Evolutionary conservation across 2,888 invertebrate species (phyloP).

Genomic region (Alviniconcha strummeri): DNA sequence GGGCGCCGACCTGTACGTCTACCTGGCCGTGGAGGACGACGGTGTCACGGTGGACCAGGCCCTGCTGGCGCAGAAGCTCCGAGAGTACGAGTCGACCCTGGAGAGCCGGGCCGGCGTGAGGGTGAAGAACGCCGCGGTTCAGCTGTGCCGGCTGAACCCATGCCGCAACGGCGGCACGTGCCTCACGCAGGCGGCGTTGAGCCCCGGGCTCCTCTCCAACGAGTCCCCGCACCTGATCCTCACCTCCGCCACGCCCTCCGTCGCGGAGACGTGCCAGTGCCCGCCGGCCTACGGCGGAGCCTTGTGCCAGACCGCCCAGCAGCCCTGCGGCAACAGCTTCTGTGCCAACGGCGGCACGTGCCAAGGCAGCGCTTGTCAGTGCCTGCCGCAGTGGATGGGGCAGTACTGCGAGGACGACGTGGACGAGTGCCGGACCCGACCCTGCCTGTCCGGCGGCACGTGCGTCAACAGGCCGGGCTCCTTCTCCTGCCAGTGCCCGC

Average conservation of each 20-base stretch:
- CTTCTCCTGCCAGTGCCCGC: constrained; percentile 60
- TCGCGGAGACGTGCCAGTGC: constrained; percentile 89
- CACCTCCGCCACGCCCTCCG: constrained; percentile 86
- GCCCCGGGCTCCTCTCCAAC: constrained; percentile 69
- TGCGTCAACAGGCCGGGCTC: constrained; percentile 76
- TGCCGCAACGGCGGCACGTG: constrained; percentile 76
- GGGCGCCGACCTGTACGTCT: constrained; percentile 50
- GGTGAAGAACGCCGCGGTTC: constrained; percentile 47
- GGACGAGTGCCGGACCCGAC: constrained; percentile 85
- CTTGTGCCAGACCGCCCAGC: constrained; percentile 88
- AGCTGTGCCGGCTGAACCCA: constrained; percentile 76
- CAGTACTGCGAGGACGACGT: constrained; percentile 58
- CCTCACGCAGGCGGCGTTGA: constrained; percentile 53
- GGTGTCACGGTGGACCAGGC: constrained; percentile 21
- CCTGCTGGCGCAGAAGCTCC: constrained; percentile 36
- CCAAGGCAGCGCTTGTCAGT: constrained; percentile 54
- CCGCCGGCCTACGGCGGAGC: constrained; percentile 93
- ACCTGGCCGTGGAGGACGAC: constrained; percentile 75
- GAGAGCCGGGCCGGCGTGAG: constrained; percentile 52
- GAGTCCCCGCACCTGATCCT: constrained; percentile 88
- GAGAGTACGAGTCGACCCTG: constrained; percentile 43
- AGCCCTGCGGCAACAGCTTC: constrained; percentile 94
- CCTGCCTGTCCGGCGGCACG: constrained; percentile 88
- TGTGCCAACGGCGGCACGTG: constrained; percentile 93
- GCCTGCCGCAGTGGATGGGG: constrained; percentile 60